phyloP scores from a whole-genome alignment of 2,797 vertebrate genomes.

The Aselliscus stoliczkanus region DNA sequence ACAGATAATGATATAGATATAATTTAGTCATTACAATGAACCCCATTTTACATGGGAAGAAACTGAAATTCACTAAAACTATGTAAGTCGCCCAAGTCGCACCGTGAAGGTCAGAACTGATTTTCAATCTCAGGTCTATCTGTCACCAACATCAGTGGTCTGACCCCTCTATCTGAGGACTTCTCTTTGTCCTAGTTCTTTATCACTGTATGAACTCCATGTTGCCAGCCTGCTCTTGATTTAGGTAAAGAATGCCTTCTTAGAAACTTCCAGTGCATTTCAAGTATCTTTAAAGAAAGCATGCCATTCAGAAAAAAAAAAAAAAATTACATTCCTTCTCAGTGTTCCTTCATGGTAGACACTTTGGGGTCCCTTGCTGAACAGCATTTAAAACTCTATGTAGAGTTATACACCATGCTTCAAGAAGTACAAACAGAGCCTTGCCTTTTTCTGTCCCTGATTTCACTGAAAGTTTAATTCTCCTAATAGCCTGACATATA shows the following conservation, averaged over 20 bases:
- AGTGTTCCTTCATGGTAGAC: not conserved
- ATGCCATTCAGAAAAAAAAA: not conserved
- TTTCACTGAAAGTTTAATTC: conserved; percentile 19
- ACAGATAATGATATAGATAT: not conserved
- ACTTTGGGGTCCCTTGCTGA: not conserved
- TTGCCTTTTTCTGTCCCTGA: not conserved
- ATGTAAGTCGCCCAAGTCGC: not conserved
- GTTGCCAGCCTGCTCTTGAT: not conserved
- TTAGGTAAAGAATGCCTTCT: not conserved
- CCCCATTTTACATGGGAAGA: not conserved
- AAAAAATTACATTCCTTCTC: not conserved
- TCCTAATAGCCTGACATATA: conserved; percentile 36
- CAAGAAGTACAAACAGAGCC: not conserved
- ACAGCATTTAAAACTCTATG: not conserved
- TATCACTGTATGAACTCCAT: not conserved
- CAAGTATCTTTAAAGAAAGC: not conserved
- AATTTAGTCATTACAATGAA: not conserved
- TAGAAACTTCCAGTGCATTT: not conserved
- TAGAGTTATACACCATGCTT: not conserved
- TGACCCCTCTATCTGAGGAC: not conserved
- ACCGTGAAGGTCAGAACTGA: not conserved
- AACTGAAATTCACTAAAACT: not conserved
- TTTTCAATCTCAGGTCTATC: not conserved
- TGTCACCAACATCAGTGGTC: not conserved
- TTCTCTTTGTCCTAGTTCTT: not conserved